Base-by-base conservation (phyloP, 1,140 invertebrate genomes). In the Eubasilissa regina region DNA sequence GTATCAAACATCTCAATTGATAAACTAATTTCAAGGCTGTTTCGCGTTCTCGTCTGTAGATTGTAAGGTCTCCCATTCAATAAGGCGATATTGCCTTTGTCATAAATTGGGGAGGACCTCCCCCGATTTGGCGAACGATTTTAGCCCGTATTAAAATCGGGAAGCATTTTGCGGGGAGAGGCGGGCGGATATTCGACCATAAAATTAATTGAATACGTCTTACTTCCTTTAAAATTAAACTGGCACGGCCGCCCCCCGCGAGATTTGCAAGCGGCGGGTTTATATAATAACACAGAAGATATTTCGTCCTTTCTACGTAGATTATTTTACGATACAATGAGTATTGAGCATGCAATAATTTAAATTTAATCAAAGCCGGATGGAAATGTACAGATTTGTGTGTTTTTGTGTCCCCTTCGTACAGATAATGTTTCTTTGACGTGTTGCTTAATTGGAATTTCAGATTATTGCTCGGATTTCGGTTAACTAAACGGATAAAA, bases 151-250 rank as follows among this genome's bases (percentile, higher is more conserved):
- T 82, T 77, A 73, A 58, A 79, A 82, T 82, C 81, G 78, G 68
- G 78, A 79, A 82, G 73, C 66, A 77, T 74, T 73, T 43, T 74
- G 51, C 66, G 66, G 66, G 75, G 68, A 51, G 19, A 58, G 72
- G 25, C 60, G 66, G 55, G 55, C n/a, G 75, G 75, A 77, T 51
- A 77, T 77, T 77, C 47, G 78, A 79, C 81, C 78, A 82, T 82
- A 82, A 82, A 82, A 82, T 82, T 82, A 82, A 82, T 82, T 82
- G 81, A 82, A 82, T 82, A 82, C 81, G 79, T 82, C 81, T 82
- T 82, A 80, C 73, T 82, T 82, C 78, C 78, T 82, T 82, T 80
- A 82, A 82, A 80, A 80, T 82, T 82, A 82, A 82, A 80, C 60
- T 68, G 72, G 51, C 44, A 35, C 47, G 13, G 11, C 55, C 75